Evolutionary conservation across 1,140 invertebrate species (phyloP), one percentile per base, ranked within the genome.

Genomic region (Megalopta genalis): DNA sequence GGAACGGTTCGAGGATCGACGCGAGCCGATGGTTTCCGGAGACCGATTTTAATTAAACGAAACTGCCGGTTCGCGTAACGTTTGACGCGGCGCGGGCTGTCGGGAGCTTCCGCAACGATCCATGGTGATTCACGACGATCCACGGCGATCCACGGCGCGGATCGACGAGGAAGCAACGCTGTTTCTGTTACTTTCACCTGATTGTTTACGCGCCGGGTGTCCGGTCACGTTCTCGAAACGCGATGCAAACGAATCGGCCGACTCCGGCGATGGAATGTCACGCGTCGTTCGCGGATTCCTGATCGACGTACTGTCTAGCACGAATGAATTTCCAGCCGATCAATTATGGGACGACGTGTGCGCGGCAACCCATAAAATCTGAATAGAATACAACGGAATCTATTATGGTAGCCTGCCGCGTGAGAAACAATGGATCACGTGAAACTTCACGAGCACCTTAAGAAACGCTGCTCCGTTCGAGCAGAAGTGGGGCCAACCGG

Each of bases 131-230:
- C n/a, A n/a, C n/a, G n/a, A n/a, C n/a, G n/a, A n/a, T n/a, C n/a
- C 42, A 12, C 10, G 14, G 12, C 42, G 42, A 46, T 46, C 42
- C 14, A 46, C 42, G 42, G 10, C 42, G 42, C 23, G 39, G 3
- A 14, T n/a, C 10, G 32, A 42, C 7, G 21, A 65, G n/a, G 63
- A 65, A 23, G 63, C 63, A 2, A 49, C 10, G 16, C 52, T 10
- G n/a, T 27, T 66, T 86, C 76, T 59, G 46, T 74, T 60, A 80
- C 78, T 80, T 80, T 80, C 78, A 76, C 78, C 46, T 62, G 46
- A 76, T 76, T 80, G 78, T 80, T 80, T 69, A 62, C 65, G 57
- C 3, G 71, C 16, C 21, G 52, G 68, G 42, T 16, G 27, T 52
- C 54, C 77, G 46, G 39, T 32, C 49, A 67, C 69, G 69, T 71